These are phyloP conservation scores for Allygus modestus DNA, from an alignment of 2,888 invertebrate species.

Conservation along the genomic window DNA sequence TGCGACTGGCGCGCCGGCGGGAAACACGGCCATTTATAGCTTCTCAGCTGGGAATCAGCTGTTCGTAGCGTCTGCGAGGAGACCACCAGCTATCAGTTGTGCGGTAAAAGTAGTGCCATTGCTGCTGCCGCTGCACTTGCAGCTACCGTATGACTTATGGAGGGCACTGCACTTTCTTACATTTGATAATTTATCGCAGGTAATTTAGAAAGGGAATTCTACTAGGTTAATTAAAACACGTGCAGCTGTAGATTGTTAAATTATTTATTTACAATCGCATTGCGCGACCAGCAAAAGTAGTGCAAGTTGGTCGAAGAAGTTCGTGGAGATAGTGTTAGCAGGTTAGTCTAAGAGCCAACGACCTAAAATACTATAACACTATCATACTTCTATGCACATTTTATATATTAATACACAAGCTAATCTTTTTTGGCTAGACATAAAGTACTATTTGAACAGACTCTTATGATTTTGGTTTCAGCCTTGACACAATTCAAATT, in stretches of 20 bases:
- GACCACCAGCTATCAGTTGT: not conserved
- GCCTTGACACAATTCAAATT: too few species aligned
- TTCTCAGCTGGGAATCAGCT: slow-evolving; percentile 33
- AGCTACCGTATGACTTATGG: not conserved
- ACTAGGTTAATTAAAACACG: not conserved
- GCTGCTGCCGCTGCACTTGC: not conserved
- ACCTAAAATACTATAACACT: too few species aligned
- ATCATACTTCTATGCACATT: too few species aligned
- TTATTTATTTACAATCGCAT: too few species aligned
- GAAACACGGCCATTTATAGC: not conserved
- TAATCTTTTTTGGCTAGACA: too few species aligned
- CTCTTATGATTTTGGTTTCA: too few species aligned
- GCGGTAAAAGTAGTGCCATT: slow-evolving; percentile 52
- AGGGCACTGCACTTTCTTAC: slow-evolving; percentile 11
- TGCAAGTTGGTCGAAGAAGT: too few species aligned
- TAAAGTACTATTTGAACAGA: too few species aligned
- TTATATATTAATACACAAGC: too few species aligned
- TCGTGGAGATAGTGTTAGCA: too few species aligned
- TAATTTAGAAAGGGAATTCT: not conserved
- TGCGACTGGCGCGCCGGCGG: slow-evolving; percentile 42
- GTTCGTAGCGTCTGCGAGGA: not conserved
- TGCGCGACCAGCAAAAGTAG: too few species aligned
- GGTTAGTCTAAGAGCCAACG: too few species aligned
- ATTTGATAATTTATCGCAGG: not conserved
- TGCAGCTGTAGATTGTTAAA: not conserved